Evolutionary conservation across 2,888 invertebrate species (phyloP).

Genomic region (Stenolophus ochropezus): DNA sequence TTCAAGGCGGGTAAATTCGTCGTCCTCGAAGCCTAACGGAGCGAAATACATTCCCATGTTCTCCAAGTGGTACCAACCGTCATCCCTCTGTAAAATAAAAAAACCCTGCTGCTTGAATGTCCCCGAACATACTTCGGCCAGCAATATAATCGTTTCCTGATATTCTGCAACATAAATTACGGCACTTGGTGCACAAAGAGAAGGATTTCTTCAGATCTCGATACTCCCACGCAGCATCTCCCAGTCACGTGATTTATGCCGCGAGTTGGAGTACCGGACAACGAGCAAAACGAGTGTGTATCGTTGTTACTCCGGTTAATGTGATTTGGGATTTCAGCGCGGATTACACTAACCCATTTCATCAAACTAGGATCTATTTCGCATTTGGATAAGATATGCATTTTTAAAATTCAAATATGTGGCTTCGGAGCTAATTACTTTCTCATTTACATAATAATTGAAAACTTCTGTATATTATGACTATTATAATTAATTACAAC

Average conservation of each 20-base stretch:
- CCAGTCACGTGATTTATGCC: slow-evolving; percentile 27
- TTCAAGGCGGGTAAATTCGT: slow-evolving; percentile 45
- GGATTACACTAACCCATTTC: not conserved
- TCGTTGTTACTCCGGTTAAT: not conserved
- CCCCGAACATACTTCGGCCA: not conserved
- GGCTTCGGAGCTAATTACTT: no score
- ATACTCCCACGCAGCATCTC: slow-evolving; percentile 1
- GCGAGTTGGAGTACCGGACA: not conserved
- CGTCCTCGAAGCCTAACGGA: slow-evolving; percentile 21
- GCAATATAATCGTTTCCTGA: slow-evolving; percentile 48
- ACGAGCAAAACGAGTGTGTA: not conserved
- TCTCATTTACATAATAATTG: no score
- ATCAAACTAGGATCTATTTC: not conserved
- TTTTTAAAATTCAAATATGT: no score
- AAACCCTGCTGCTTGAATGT: slow-evolving; percentile 1
- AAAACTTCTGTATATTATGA: no score
- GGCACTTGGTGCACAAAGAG: slow-evolving; percentile 9
- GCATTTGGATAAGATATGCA: no score
- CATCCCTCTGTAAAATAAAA: slow-evolving; percentile 45
- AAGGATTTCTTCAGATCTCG: slow-evolving; percentile 8
- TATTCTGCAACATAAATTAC: slow-evolving; percentile 39
- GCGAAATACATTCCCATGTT: slow-evolving; percentile 46
- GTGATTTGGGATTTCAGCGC: not conserved
- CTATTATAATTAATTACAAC: no score
- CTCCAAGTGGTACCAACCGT: slow-evolving; percentile 12